Evolutionary conservation across 2,888 invertebrate genomes (phyloP).

Genomic region (Unio delphinus): DNA sequence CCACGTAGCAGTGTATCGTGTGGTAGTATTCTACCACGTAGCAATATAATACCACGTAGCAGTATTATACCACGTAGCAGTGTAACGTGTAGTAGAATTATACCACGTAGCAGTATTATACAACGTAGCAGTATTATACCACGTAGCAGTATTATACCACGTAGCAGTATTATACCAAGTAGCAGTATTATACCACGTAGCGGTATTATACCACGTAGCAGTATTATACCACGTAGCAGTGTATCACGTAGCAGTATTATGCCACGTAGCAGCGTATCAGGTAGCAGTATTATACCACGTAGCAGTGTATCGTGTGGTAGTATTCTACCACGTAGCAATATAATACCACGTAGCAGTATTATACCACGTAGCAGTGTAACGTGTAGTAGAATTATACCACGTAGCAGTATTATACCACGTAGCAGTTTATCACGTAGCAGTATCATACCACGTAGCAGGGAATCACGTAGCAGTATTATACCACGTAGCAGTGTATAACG

Average conservation of each 20-base stretch:
- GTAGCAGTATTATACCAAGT: not conserved
- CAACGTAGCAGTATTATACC: not conserved
- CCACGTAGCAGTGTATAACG: no score
- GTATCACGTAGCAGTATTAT: not conserved
- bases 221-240: conserved; percentile 2
- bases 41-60: not conserved
- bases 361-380: not conserved
- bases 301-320: no score
- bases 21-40: no score
- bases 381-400: not conserved
- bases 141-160: not conserved
- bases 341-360: not conserved
- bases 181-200: no score
- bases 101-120: not conserved
- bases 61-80: not conserved
- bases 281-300: not conserved
- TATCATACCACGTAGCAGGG: not conserved
- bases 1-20: not conserved
- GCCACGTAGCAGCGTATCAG: not conserved
- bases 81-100: not conserved
- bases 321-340: not conserved
- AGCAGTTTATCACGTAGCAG: not conserved
- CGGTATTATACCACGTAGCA: no score
- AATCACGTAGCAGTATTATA: not conserved
- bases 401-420: not conserved